A percentile compares a stretch with the other conserved stretches of the same genome.
phyloP scores from a whole-genome alignment of 2,888 invertebrate species.

The Dexiosoma caninum region DNA sequence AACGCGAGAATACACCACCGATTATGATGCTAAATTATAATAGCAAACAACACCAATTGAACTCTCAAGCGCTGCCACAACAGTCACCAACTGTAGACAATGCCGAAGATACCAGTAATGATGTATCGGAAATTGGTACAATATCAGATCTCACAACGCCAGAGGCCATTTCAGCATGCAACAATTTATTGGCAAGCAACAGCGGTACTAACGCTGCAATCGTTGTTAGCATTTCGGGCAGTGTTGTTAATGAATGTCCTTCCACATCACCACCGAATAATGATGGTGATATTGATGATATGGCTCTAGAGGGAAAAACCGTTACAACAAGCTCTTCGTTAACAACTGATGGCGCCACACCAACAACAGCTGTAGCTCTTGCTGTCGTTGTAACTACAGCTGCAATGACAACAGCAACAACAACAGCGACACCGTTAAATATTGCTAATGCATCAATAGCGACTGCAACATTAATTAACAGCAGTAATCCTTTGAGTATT shows the following conservation, averaged over 20 bases:
- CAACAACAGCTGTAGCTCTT: constrained; percentile 47
- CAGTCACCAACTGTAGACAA: constrained; percentile 71
- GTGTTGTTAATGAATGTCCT: background rate
- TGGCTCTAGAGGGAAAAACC: background rate
- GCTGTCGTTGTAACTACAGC: constrained; percentile 31
- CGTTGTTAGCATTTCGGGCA: background rate
- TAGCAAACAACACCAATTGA: constrained; percentile 61
- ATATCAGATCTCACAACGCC: constrained; percentile 77
- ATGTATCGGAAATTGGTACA: constrained; percentile 78
- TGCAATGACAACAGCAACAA: constrained; percentile 12
- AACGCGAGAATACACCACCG: constrained; percentile 73
- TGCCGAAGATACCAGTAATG: constrained; percentile 78
- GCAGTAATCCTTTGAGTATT: constrained; percentile 67
- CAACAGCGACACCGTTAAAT: constrained; percentile 30
- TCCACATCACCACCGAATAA: constrained; percentile 19
- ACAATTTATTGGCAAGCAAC: constrained; percentile 49
- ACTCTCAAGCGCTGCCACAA: constrained; percentile 59
- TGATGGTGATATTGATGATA: constrained; percentile 21
- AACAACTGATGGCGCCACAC: constrained; percentile 46
- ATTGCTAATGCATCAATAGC: constrained; percentile 43
- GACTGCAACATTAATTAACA: constrained; percentile 44
- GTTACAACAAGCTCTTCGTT: constrained; percentile 61
- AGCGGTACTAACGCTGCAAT: constrained; percentile 39
- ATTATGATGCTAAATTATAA: constrained; percentile 67
- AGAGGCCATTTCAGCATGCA: constrained; percentile 70